A percentile compares a stretch with the other conserved stretches of the same genome.
Evolutionary conservation across 92 coral and sea anemone species (phyloP).

Genomic region (Blastomussa wellsi): DNA sequence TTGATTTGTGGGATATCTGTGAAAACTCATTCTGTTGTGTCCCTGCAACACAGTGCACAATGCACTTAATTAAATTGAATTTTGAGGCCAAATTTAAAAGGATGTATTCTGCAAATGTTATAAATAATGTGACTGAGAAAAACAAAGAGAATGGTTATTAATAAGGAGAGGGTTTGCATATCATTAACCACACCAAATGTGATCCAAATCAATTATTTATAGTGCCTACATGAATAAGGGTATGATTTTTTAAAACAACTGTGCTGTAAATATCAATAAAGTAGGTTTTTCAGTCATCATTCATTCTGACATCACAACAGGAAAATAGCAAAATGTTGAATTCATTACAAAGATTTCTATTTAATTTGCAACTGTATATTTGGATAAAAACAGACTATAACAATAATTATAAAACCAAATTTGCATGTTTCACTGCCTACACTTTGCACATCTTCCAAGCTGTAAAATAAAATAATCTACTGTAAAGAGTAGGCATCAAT

Average conservation of each 20-base stretch:
- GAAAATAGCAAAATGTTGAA: not conserved
- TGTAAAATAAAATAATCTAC: not conserved
- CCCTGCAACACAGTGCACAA: not conserved
- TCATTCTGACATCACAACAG: not conserved
- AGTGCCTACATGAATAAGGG: not conserved
- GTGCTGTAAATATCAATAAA: not conserved
- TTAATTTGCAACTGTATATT: not conserved
- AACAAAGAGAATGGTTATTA: not conserved
- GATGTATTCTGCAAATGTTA: not conserved
- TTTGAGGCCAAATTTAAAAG: slow-evolving; percentile 13
- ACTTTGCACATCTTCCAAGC: not conserved
- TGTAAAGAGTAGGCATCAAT: not conserved
- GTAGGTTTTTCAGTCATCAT: not conserved
- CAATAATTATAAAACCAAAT: not conserved
- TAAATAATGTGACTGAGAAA: slow-evolving; percentile 3
- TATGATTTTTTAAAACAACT: slow-evolving; percentile 11
- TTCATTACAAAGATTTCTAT: not conserved
- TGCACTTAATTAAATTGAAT: slow-evolving; percentile 15
- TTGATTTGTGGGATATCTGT: not conserved
- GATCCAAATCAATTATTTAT: slow-evolving; percentile 19
- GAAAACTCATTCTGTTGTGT: not conserved
- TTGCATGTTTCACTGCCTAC: not conserved
- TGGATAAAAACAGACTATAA: not conserved
- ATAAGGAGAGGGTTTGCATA: slow-evolving; percentile 19
- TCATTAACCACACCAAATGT: slow-evolving; percentile 26